A percentile compares a stretch with the other conserved stretches of the same genome.
phyloP scores from a whole-genome alignment of 2,797 vertebrate species.

The Eulemur coronatus region DNA sequence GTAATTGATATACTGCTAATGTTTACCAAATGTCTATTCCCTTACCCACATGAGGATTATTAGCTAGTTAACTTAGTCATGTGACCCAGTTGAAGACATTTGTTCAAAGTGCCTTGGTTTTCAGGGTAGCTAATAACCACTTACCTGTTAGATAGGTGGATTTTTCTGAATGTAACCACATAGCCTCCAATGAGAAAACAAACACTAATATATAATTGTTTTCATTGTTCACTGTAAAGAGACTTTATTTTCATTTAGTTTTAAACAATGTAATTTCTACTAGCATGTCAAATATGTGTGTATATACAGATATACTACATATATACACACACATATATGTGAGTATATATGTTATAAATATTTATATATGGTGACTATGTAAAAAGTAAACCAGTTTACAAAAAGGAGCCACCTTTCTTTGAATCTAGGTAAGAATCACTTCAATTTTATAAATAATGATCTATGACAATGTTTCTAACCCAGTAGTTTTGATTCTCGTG shows the following conservation, averaged over 20 bases:
- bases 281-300: neutral
- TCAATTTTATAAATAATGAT: slow-evolving; percentile 41
- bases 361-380: slow-evolving; percentile 22
- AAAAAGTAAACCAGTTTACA: neutral
- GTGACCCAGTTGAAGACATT: neutral
- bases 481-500: neutral
- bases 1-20: neutral
- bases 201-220: neutral
- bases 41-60: neutral
- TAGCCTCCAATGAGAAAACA: slow-evolving; percentile 5
- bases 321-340: neutral
- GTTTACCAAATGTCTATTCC: neutral
- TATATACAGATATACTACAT: neutral
- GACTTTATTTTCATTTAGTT: slow-evolving; percentile 41
- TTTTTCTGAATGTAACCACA: neutral
- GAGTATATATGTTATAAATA: slow-evolving; percentile 32
- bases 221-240: neutral
- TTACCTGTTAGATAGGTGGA: neutral
- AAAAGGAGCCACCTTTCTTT: slow-evolving; percentile 17
- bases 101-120: neutral
- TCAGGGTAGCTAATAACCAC: neutral
- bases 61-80: neutral
- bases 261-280: slow-evolving; percentile 43
- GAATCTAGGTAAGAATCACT: slow-evolving; percentile 43
- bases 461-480: neutral